Base-by-base conservation (phyloP, 2,797 vertebrate genomes). In the Silurus lanzhouensis region DNA sequence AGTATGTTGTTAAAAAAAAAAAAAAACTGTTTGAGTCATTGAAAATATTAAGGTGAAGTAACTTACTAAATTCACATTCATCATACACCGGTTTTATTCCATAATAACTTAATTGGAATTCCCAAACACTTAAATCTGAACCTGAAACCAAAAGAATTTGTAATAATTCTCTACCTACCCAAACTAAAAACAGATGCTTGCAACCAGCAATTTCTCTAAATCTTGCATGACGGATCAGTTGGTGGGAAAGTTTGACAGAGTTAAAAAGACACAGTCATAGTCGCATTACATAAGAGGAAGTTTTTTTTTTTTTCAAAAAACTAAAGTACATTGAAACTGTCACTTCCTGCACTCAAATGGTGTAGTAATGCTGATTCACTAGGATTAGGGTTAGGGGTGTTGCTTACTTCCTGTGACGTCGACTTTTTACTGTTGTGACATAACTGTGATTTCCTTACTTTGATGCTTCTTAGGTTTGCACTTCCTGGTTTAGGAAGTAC, bases 401-500 rank as follows among this genome's bases (percentile, higher is more conserved):
- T 74, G 88, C 90, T 84, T 89, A 91, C 89, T 92, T 94, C 92
- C 92, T 90, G 86, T 27, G 22, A 81, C 27, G 46, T 31, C 15
- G 60, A 25, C 77, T 60, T 25, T 66, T 81, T 67, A 52, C 46
- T 12, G 79, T 19, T 66, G 74, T 82, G 68, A 78, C 31, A 31
- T 46, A 82, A 27, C 48, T 91, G 89, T 92, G 77, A 88, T 80
- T 80, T 82, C 88, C 84, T 92, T 92, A 91, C 92, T 88, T 84
- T 67, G 10, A 58, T 25, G 61, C 46, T 79, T 88, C 19, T 20
- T 85, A 77, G 91, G 81, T 80, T 87, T 89, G 83, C 14, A 88
- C 86, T 92, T 93, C 91, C 89, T 89, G 66, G 22, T 84, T 87
- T 20, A 55, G 79, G 63, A 81, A 31, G 63, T 67, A 27, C 63